Evolutionary conservation across 2,113 vertebrate species (phyloP).

Genomic region (Myotis lucifugus): DNA sequence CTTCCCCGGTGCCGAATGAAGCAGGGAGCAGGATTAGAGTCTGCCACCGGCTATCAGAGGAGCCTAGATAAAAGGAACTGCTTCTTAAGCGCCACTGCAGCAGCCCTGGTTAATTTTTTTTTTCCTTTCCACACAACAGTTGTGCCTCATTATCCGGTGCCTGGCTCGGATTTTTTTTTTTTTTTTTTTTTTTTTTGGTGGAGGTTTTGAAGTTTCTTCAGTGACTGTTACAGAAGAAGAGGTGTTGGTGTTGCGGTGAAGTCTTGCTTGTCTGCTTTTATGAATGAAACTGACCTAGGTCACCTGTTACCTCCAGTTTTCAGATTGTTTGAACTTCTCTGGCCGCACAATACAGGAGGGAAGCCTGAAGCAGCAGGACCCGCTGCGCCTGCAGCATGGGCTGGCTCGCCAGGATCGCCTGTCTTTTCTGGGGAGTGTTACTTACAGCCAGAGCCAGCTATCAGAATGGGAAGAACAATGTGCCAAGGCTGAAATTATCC

Average conservation of each 20-base stretch:
- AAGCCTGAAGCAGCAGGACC: constrained; percentile 79
- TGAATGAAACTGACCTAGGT: constrained; percentile 86
- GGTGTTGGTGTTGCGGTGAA: constrained; percentile 66
- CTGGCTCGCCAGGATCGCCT: constrained; percentile 88
- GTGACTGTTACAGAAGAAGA: constrained; percentile 76
- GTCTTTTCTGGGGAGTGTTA: constrained; percentile 90
- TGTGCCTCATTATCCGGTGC: constrained; percentile 81
- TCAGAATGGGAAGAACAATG: constrained; percentile 91
- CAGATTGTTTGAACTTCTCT: constrained; percentile 85
- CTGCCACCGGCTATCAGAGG: constrained; percentile 76
- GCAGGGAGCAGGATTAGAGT: constrained; percentile 78
- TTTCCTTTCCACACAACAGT: constrained; percentile 77
- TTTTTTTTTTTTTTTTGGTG: constrained; percentile 40
- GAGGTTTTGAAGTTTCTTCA: constrained; percentile 80
- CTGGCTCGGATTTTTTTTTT: constrained; percentile 67
- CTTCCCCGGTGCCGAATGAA: constrained; percentile 75
- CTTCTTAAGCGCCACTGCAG: constrained; percentile 73
- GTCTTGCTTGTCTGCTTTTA: constrained; percentile 76
- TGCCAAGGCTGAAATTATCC: constrained; percentile 95
- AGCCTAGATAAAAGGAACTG: constrained; percentile 79
- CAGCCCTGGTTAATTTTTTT: constrained; percentile 66
- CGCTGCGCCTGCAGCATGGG: constrained; percentile 89
- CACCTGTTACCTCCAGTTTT: constrained; percentile 90
- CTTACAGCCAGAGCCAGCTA: constrained; percentile 86
- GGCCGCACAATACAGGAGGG: constrained; percentile 83